These are phyloP conservation scores for Cassiopea xamachana DNA, from an alignment of 30 jellyfish, hydroid and myxozoan genomes.

Conservation along the genomic window DNA sequence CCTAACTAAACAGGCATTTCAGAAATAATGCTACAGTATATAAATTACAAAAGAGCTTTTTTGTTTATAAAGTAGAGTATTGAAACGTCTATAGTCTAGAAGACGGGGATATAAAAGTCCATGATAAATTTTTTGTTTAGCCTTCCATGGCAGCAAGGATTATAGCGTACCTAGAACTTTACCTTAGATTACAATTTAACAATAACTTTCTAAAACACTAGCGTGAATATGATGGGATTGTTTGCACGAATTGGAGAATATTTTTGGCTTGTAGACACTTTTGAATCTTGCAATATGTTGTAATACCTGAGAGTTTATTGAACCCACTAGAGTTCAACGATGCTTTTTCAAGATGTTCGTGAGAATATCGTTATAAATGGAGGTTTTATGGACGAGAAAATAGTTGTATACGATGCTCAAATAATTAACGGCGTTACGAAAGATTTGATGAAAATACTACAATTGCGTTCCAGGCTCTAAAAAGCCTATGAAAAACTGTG, in stretches of 20 bases:
- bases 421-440: neutral
- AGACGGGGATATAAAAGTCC: neutral
- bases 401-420: neutral
- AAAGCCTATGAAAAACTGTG: neutral
- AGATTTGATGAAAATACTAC: neutral
- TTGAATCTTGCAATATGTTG: too few species aligned
- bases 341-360: too few species aligned
- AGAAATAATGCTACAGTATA: neutral
- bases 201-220: too few species aligned
- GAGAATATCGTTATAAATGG: neutral
- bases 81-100: neutral
- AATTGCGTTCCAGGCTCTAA: neutral
- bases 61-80: neutral
- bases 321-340: too few species aligned
- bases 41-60: conserved; percentile 4
- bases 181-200: too few species aligned
- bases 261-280: too few species aligned
- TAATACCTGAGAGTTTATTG: too few species aligned
- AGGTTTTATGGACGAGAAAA: neutral
- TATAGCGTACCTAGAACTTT: neutral
- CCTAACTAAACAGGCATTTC: conserved; percentile 19
- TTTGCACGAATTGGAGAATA: too few species aligned
- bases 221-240: too few species aligned
- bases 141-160: neutral
- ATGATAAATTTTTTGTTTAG: neutral